Percentiles rank a stretch among this genome's conserved stretches.
phyloP scores from a whole-genome alignment of 2,888 invertebrate species.

The Notocelia uddmanniana region DNA sequence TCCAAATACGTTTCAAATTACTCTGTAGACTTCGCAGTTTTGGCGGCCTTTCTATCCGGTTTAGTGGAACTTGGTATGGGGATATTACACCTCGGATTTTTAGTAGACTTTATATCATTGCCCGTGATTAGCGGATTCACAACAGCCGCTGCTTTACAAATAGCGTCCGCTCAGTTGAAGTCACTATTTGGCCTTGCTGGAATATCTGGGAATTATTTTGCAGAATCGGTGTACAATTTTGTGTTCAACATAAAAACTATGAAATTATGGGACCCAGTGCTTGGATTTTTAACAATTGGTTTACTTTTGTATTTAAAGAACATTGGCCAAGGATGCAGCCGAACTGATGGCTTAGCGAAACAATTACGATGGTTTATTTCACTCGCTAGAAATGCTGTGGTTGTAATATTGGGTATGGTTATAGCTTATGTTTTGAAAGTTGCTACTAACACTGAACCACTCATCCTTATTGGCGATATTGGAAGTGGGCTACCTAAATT shows the following conservation, averaged over 20 bases:
- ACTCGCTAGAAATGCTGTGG: constrained; percentile 91
- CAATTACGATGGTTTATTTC: constrained; percentile 88
- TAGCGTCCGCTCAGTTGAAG: constrained; percentile 92
- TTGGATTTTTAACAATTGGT: constrained; percentile 88
- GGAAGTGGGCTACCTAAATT: constrained; percentile 90
- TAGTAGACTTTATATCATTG: constrained; percentile 94
- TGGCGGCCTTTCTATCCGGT: constrained; percentile 92
- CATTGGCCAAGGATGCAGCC: constrained; percentile 83
- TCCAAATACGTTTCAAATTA: constrained; percentile 87
- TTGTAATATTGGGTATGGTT: constrained; percentile 90
- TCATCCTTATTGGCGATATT: constrained; percentile 88
- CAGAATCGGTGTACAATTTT: constrained; percentile 87
- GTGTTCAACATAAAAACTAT: constrained; percentile 86
- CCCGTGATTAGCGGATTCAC: constrained; percentile 95
- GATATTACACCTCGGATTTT: constrained; percentile 91
- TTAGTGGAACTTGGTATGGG: constrained; percentile 90
- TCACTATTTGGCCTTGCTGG: constrained; percentile 88
- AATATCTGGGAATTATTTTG: constrained; percentile 87
- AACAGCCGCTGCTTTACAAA: constrained; percentile 93
- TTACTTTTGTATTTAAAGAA: constrained; percentile 87
- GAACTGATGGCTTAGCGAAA: constrained; percentile 76
- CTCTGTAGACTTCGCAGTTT: constrained; percentile 89
- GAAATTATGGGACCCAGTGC: constrained; percentile 87
- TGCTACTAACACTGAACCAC: constrained; percentile 77
- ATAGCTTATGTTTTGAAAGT: constrained; percentile 83